These are phyloP conservation scores for Pecten maximus DNA, from an alignment of 2,888 invertebrate species.

Conservation along the genomic window DNA sequence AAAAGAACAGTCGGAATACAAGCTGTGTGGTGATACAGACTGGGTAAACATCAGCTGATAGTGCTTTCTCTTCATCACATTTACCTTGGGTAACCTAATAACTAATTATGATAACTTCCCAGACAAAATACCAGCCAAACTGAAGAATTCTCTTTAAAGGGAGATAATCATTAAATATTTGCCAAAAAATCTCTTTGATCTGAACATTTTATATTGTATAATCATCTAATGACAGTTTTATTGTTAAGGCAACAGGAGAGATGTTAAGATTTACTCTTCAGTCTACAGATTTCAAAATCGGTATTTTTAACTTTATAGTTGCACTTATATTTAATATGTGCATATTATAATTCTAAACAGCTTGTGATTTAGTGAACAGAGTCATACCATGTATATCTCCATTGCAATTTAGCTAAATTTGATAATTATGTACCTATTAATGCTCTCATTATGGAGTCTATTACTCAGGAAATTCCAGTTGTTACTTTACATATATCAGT, in stretches of 20 bases:
- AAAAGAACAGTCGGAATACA: background rate
- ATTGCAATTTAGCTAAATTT: no score
- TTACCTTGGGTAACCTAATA: slow-evolving; percentile 11
- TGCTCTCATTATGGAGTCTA: no score
- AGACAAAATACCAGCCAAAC: slow-evolving; percentile 29
- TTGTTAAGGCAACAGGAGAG: background rate
- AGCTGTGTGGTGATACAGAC: background rate
- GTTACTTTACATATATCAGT: no score
- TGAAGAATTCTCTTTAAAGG: background rate
- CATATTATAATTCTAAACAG: background rate
- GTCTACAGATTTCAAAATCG: background rate
- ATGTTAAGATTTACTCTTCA: background rate
- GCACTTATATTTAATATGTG: background rate
- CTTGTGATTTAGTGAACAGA: no score
- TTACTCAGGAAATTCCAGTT: no score
- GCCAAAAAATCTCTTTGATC: background rate
- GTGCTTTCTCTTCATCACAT: background rate
- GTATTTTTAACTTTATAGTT: no score
- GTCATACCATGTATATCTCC: no score
- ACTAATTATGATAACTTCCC: slow-evolving; percentile 20
- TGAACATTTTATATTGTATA: background rate
- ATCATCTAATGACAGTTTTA: background rate
- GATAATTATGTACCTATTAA: no score
- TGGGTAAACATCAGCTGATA: background rate
- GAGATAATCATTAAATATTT: background rate